phyloP scores from a whole-genome alignment of 2,797 vertebrate genomes.

The Calcarius lapponicus region DNA sequence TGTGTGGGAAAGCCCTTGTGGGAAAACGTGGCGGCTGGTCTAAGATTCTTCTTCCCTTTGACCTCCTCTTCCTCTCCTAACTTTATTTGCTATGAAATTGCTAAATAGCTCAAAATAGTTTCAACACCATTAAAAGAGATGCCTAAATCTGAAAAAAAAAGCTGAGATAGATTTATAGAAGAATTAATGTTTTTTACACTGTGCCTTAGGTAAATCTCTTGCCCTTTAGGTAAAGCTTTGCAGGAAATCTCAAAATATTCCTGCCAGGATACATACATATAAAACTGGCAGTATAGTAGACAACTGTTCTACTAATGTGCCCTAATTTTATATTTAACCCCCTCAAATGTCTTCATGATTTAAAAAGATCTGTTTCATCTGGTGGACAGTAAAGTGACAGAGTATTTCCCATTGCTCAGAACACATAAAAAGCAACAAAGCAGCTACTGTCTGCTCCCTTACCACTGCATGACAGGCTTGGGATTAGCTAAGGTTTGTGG shows the following conservation, averaged over 20 bases:
- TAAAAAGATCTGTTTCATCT: background rate
- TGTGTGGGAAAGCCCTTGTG: background rate
- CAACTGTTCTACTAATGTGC: background rate
- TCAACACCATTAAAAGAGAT: background rate
- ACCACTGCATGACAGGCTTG: background rate
- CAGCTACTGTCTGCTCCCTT: background rate
- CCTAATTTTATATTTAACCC: background rate
- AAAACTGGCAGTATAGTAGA: background rate
- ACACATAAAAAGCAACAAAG: background rate
- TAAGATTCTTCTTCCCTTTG: background rate
- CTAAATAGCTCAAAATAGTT: background rate
- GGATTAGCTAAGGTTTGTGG: background rate
- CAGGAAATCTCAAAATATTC: background rate
- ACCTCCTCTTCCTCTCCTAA: background rate
- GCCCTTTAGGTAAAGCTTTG: background rate
- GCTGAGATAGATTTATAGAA: background rate
- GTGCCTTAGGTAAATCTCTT: background rate
- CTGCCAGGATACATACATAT: rapidly evolving
- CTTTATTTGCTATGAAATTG: background rate
- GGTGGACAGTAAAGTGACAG: background rate
- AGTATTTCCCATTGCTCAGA: background rate
- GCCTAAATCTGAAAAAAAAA: background rate
- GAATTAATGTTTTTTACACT: background rate
- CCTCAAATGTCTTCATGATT: background rate
- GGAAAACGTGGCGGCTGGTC: background rate